Evolutionary conservation across 2,888 invertebrate species (phyloP).

Genomic region (Crepidodera aurea): DNA sequence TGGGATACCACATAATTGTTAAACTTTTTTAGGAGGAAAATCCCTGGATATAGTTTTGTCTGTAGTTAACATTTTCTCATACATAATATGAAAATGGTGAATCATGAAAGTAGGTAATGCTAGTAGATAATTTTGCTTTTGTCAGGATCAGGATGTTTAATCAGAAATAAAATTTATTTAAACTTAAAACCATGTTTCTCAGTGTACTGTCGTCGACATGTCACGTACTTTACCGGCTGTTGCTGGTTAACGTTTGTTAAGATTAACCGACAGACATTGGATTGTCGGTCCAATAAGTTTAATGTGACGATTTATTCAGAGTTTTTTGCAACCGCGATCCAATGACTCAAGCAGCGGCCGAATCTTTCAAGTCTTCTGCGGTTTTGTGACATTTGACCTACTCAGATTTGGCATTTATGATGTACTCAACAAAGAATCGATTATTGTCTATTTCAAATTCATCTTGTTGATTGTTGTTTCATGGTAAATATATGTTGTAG

Average conservation of each 20-base stretch:
- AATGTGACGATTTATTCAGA: slow-evolving; percentile 48
- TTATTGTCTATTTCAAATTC: neutral
- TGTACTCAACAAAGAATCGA: neutral
- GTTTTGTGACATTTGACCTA: slow-evolving; percentile 13
- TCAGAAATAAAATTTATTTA: too few relatives aligned
- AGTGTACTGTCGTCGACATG: neutral
- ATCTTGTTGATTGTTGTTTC: too few relatives aligned
- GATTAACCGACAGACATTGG: slow-evolving; percentile 9
- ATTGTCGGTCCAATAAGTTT: slow-evolving; percentile 47
- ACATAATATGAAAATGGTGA: too few relatives aligned
- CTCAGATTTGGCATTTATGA: neutral
- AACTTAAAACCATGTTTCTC: neutral
- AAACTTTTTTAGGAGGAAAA: too few relatives aligned
- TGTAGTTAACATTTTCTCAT: too few relatives aligned
- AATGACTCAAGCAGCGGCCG: neutral
- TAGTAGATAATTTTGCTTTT: too few relatives aligned
- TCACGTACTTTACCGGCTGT: slow-evolving; percentile 49
- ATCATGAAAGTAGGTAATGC: too few relatives aligned
- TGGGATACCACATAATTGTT: too few relatives aligned
- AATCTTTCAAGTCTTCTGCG: too few relatives aligned
- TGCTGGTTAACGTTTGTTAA: slow-evolving; percentile 38
- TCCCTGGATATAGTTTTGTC: too few relatives aligned
- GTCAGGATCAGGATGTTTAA: too few relatives aligned
- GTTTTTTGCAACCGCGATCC: slow-evolving; percentile 35
- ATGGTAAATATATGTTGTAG: too few relatives aligned